phyloP scores from a whole-genome alignment of 2,888 invertebrate genomes.

The Nephrotoma appendiculata region DNA sequence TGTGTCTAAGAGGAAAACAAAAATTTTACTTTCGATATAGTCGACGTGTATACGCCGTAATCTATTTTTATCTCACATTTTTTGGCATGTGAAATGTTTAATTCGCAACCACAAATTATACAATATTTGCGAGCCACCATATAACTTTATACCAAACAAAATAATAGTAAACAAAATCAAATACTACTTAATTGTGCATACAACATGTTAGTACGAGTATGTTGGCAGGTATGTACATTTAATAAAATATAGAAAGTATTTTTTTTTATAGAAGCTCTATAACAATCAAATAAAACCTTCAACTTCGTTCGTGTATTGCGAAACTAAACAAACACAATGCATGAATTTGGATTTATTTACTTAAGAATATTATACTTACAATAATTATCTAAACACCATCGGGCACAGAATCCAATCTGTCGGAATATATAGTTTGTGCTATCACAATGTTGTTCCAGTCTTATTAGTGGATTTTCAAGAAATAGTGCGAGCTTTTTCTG shows the following conservation, averaged over 20 bases:
- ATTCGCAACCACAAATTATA: not conserved
- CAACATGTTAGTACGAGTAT: not conserved
- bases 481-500: slow-evolving; percentile 41
- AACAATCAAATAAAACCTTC: slow-evolving; percentile 1
- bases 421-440: slow-evolving; percentile 50
- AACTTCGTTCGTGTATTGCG: not conserved
- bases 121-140: not conserved
- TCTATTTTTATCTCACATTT: not conserved
- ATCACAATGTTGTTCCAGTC: slow-evolving; percentile 50
- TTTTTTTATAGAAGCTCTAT: not conserved
- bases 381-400: slow-evolving; percentile 84
- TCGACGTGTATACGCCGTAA: not conserved
- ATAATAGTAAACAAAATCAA: not conserved
- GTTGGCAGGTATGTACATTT: not conserved
- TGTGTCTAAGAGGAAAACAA: not conserved
- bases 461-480: slow-evolving; percentile 48
- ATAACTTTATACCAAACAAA: not conserved
- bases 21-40: not conserved
- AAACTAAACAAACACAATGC: not conserved
- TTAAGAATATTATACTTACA: slow-evolving; percentile 40
- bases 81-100: not conserved
- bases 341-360: not conserved
- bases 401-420: slow-evolving; percentile 86
- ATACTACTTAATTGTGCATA: not conserved
- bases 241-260: not conserved